phyloP scores from a whole-genome alignment of 2,888 invertebrate species.

The Parnassius glacialis region DNA sequence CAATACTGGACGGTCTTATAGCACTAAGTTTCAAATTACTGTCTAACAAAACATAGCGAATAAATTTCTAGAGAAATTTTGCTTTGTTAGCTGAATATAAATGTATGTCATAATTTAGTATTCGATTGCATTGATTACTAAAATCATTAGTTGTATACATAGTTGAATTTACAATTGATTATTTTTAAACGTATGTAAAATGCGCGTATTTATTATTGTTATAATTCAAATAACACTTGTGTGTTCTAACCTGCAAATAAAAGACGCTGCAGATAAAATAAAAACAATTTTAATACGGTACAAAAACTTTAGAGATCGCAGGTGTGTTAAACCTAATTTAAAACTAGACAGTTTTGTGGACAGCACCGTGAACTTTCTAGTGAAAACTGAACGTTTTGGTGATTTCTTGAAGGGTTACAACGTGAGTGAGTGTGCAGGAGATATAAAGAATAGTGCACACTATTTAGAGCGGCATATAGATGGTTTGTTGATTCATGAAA shows the following conservation, averaged over 20 bases:
- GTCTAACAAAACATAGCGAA: no score
- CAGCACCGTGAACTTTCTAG: constrained; percentile 42
- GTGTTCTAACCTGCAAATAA: constrained; percentile 38
- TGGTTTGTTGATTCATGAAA: constrained; percentile 49
- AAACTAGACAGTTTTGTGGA: constrained; percentile 40
- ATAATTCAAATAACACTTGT: constrained; percentile 41
- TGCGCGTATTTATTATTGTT: constrained; percentile 38
- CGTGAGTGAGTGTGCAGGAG: constrained; percentile 46
- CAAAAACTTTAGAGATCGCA: constrained; percentile 36
- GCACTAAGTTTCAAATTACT: no score
- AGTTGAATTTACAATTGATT: no score
- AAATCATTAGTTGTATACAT: no score
- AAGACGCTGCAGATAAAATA: constrained; percentile 42
- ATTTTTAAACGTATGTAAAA: constrained; percentile 25
- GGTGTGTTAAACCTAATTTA: constrained; percentile 33
- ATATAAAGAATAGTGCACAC: constrained; percentile 30
- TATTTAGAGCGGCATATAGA: constrained; percentile 48
- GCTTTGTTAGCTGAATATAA: no score
- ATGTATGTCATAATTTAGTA: no score
- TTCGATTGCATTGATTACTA: no score
- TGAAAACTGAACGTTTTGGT: constrained; percentile 44
- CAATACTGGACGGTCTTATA: no score
- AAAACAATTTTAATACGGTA: constrained; percentile 42
- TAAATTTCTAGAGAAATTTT: no score
- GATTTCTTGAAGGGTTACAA: constrained; percentile 46